Percentiles rank a stretch among this genome's conserved stretches.
phyloP scores from a whole-genome alignment of 2,113 vertebrate genomes.

The Melanerpes formicivorus region DNA sequence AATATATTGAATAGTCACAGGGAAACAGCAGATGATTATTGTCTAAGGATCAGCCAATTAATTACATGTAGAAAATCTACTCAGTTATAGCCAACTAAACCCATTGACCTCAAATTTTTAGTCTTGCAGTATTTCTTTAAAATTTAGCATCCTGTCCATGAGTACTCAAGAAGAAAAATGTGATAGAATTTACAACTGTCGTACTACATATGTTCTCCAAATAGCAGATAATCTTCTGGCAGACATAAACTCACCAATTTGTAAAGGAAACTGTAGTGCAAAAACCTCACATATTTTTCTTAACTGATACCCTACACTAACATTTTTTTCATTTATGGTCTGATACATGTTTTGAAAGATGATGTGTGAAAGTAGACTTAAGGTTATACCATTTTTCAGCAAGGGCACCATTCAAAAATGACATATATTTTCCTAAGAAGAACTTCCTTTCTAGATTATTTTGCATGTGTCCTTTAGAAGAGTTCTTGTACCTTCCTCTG shows the following conservation, averaged over 20 bases:
- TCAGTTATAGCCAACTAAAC: not conserved
- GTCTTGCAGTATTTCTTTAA: constrained; percentile 24
- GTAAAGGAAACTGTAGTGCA: not conserved
- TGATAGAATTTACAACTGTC: constrained; percentile 34
- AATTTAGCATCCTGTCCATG: not conserved
- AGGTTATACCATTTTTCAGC: not conserved
- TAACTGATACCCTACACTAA: not conserved
- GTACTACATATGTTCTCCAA: constrained; percentile 24
- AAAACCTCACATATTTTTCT: constrained; percentile 28
- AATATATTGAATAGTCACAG: not conserved
- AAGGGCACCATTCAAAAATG: not conserved
- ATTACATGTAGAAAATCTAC: constrained; percentile 22
- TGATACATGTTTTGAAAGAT: constrained; percentile 13
- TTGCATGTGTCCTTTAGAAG: not conserved
- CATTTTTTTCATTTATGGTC: constrained; percentile 9
- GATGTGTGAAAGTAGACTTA: not conserved
- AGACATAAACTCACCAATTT: constrained; percentile 14
- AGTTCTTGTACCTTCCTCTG: not conserved
- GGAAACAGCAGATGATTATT: constrained; percentile 13
- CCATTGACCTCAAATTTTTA: constrained; percentile 1
- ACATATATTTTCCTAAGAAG: not conserved
- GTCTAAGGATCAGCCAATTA: constrained; percentile 9
- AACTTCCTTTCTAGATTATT: not conserved
- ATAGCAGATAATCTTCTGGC: constrained; percentile 31
- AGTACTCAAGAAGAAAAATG: constrained; percentile 53